A percentile compares a stretch with the other conserved stretches of the same genome.
These are phyloP conservation scores for Sprattus sprattus DNA, from an alignment of 2,113 vertebrate species.

Conservation along the genomic window DNA sequence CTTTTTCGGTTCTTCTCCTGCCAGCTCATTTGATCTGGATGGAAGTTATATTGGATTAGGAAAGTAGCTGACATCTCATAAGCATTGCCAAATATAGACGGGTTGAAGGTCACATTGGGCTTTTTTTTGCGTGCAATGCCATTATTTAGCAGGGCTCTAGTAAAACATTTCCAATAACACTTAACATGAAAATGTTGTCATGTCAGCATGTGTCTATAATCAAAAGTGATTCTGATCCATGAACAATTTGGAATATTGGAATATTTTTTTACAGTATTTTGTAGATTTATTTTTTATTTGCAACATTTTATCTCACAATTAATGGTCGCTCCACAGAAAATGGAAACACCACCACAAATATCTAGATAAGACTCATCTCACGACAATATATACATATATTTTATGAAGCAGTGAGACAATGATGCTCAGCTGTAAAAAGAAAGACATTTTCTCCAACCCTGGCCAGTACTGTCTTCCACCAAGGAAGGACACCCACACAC, in stretches of 20 bases:
- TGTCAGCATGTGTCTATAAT: background rate
- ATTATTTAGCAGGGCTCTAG: conserved; percentile 12
- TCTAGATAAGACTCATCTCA: too few species aligned
- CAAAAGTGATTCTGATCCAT: background rate
- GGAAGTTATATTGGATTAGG: conserved; percentile 54
- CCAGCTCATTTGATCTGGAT: conserved; percentile 62
- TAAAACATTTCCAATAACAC: conserved; percentile 4
- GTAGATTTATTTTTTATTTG: background rate
- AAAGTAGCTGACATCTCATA: conserved; percentile 71
- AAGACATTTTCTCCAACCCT: background rate
- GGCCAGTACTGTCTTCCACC: background rate
- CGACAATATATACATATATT: background rate
- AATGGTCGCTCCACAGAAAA: background rate
- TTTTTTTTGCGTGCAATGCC: conserved; percentile 54
- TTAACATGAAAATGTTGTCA: background rate
- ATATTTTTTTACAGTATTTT: background rate
- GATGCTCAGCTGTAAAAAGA: background rate
- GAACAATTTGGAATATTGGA: background rate
- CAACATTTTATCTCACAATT: background rate
- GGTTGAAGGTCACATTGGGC: conserved; percentile 55
- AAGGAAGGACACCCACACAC: background rate
- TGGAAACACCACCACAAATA: background rate
- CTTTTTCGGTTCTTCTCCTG: conserved; percentile 63
- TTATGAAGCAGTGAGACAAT: background rate
- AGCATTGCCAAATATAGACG: conserved; percentile 63